Evolutionary conservation across 2,888 invertebrate genomes (phyloP).

Genomic region (Dasysyrphus tricinctus): DNA sequence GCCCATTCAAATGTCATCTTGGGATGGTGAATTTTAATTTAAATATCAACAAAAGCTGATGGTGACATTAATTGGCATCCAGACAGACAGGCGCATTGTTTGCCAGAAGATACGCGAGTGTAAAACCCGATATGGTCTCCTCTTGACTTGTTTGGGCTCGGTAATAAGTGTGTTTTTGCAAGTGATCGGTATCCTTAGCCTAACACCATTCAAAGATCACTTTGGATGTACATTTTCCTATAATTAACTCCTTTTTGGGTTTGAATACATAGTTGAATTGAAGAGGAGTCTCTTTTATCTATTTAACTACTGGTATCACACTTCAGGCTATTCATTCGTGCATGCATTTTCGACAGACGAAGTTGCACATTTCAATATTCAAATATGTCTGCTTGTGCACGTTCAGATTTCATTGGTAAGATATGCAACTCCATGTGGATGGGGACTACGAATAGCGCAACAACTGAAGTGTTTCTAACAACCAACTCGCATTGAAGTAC

Average conservation of each 20-base stretch:
- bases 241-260: constrained; percentile 69
- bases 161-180: constrained; percentile 45
- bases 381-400: constrained; percentile 59
- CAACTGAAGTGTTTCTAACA: constrained; percentile 63
- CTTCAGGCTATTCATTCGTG: constrained; percentile 39
- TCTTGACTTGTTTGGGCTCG: constrained; percentile 44
- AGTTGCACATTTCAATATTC: constrained; percentile 70
- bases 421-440: constrained; percentile 31
- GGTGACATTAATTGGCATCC: constrained; percentile 67
- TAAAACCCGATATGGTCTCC: constrained; percentile 16
- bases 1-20: constrained; percentile 68
- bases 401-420: constrained; percentile 53
- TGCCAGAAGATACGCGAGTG: constrained; percentile 10
- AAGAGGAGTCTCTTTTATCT: constrained; percentile 43
- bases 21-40: constrained; percentile 65
- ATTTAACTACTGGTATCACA: constrained; percentile 43
- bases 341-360: constrained; percentile 44
- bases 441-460: constrained; percentile 34
- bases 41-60: constrained; percentile 68
- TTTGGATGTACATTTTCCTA: constrained; percentile 30
- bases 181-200: constrained; percentile 51
- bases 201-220: constrained; percentile 43
- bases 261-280: not conserved
- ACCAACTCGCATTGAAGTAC: constrained; percentile 50
- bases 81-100: constrained; percentile 34